Evolutionary conservation across 2,888 invertebrate species (phyloP).

Genomic region (Pyralis farinalis): DNA sequence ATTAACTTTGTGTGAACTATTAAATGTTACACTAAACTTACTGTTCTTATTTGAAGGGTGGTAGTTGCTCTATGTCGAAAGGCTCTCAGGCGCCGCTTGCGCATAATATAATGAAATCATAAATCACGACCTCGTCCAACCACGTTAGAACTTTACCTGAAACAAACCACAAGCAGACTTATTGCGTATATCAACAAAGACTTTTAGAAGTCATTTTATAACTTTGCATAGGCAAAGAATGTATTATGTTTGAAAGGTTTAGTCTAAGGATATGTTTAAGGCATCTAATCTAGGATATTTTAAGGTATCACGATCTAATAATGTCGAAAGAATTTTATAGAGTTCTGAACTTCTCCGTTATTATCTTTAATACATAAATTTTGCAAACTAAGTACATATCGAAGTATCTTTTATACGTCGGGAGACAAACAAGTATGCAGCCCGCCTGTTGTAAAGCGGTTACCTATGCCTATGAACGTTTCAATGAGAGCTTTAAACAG

Average conservation of each 20-base stretch:
- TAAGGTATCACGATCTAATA: no score
- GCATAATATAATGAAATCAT: conserved; percentile 53
- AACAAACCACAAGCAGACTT: conserved; percentile 23
- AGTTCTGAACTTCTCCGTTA: no score
- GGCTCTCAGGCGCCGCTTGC: conserved; percentile 41
- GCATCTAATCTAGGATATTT: no score
- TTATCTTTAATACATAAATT: no score
- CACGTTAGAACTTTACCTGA: conserved; percentile 29
- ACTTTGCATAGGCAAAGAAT: not conserved
- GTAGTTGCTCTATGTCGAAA: conserved; percentile 30
- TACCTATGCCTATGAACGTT: no score
- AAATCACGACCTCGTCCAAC: conserved; percentile 50
- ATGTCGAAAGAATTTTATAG: no score
- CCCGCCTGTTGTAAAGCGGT: no score
- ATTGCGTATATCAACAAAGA: not conserved
- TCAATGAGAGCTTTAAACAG: no score
- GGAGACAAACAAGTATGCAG: no score
- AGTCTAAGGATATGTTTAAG: conserved; percentile 1
- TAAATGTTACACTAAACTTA: not conserved
- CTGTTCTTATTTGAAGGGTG: conserved; percentile 22
- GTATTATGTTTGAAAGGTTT: conserved; percentile 3
- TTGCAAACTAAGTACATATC: no score
- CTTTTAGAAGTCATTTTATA: not conserved
- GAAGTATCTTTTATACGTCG: no score
- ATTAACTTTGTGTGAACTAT: no score